A percentile compares a stretch with the other conserved stretches of the same genome.
These are phyloP conservation scores for Phaethornis superciliosus DNA, from an alignment of 2,113 vertebrate species.

Conservation along the genomic window DNA sequence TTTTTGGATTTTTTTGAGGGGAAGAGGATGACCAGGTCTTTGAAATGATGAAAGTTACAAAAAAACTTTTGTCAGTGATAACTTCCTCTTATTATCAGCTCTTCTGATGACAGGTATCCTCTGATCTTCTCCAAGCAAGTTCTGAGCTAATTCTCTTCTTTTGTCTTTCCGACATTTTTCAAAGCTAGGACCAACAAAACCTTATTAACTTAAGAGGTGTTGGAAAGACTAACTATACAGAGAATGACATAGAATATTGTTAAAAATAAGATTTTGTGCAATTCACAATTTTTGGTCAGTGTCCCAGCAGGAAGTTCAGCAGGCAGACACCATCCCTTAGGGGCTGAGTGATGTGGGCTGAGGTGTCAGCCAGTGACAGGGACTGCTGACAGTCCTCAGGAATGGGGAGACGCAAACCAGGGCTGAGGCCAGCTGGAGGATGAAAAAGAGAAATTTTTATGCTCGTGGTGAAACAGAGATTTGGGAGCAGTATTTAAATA, in stretches of 20 bases:
- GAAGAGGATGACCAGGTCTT: no score
- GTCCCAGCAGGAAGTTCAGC: rapidly evolving
- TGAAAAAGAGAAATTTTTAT: not conserved
- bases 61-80: not conserved
- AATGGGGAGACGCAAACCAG: not conserved
- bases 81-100: not conserved
- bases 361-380: not conserved
- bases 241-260: not conserved
- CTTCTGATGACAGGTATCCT: not conserved
- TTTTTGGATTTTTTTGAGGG: not conserved
- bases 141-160: not conserved
- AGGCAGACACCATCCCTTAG: not conserved
- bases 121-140: not conserved
- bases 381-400: not conserved
- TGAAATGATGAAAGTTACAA: not conserved
- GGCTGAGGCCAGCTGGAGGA: not conserved
- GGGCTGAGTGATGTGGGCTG: not conserved
- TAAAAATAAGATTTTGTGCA: not conserved
- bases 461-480: not conserved
- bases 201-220: not conserved
- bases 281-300: not conserved
- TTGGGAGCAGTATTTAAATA: not conserved
- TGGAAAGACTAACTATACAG: not conserved
- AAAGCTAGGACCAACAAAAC: not conserved
- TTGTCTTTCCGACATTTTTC: not conserved